Evolutionary conservation across 2,888 invertebrate genomes (phyloP).

Genomic region (Xestobium rufovillosum): DNA sequence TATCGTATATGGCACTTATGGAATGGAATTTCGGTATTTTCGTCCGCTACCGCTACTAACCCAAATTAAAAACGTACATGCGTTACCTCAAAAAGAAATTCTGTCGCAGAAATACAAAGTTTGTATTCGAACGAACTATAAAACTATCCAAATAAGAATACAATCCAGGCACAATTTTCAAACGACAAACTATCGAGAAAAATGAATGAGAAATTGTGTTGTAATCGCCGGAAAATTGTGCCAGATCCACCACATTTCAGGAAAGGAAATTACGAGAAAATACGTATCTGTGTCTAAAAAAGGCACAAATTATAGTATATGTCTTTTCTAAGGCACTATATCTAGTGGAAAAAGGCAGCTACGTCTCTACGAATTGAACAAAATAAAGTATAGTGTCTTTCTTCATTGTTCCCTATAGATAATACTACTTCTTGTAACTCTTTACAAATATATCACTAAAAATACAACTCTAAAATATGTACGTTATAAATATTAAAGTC

Average conservation of each 20-base stretch:
- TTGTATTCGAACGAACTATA: too few species aligned
- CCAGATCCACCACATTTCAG: too few species aligned
- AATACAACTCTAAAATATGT: too few species aligned
- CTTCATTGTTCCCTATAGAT: slow-evolving; percentile 25
- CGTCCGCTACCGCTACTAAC: slow-evolving; percentile 11
- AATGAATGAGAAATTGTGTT: too few species aligned
- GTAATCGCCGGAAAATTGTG: too few species aligned
- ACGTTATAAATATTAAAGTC: too few species aligned
- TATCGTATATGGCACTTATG: slow-evolving; percentile 29
- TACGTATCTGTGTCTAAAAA: slow-evolving; percentile 31
- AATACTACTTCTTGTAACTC: too few species aligned
- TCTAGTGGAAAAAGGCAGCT: slow-evolving; percentile 38
- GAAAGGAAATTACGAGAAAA: too few species aligned
- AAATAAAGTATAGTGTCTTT: slow-evolving; percentile 26
- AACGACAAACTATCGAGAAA: slow-evolving; percentile 10
- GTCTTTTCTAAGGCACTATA: slow-evolving; percentile 43
- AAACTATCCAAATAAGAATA: too few species aligned
- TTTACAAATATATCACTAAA: too few species aligned
- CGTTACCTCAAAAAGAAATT: slow-evolving; percentile 14
- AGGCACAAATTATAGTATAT: slow-evolving; percentile 35
- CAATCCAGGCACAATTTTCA: too few species aligned
- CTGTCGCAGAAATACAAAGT: slow-evolving; percentile 19
- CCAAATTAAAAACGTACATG: not conserved
- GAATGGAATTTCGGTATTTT: slow-evolving; percentile 25
- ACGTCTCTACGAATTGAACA: slow-evolving; percentile 16